phyloP scores from a whole-genome alignment of 2,888 invertebrate species.

The Anaspis maculata region DNA sequence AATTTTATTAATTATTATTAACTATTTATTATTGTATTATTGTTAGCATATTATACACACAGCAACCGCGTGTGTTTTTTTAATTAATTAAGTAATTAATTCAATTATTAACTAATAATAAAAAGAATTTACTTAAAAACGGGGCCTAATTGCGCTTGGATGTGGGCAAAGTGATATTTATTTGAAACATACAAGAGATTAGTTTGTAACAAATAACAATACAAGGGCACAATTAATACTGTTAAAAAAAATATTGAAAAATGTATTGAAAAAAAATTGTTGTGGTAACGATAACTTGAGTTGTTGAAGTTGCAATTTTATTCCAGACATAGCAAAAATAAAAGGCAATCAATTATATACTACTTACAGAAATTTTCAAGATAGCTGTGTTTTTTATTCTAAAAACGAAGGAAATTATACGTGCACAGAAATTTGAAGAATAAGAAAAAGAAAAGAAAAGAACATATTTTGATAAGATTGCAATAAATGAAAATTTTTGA shows the following conservation, averaged over 20 bases:
- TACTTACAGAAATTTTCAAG: conserved; percentile 35
- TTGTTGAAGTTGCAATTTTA: conserved; percentile 36
- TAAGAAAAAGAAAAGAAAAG: conserved; percentile 44
- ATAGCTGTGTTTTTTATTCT: conserved; percentile 42
- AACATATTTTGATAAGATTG: conserved; percentile 17
- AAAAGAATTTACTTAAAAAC: no score
- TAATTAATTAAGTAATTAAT: no score
- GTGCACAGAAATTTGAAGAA: conserved; percentile 38
- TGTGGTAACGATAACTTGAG: conserved; percentile 33
- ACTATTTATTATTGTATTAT: no score
- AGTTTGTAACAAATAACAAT: conserved; percentile 31
- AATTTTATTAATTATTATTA: no score
- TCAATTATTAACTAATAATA: no score
- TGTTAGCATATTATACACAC: no score
- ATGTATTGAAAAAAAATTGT: conserved; percentile 34
- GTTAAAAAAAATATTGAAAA: conserved; percentile 28
- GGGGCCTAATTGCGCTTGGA: no score
- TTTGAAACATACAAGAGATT: conserved; percentile 12
- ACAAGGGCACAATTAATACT: conserved; percentile 42
- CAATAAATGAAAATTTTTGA: no score
- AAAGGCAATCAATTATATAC: conserved; percentile 41
- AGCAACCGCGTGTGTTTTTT: no score
- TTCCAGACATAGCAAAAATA: conserved; percentile 30
- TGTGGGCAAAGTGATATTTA: no score
- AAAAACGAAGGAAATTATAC: conserved; percentile 32